Conservation (phyloP, 2,797 vertebrate species). For the Xenopus petersii region DNA sequence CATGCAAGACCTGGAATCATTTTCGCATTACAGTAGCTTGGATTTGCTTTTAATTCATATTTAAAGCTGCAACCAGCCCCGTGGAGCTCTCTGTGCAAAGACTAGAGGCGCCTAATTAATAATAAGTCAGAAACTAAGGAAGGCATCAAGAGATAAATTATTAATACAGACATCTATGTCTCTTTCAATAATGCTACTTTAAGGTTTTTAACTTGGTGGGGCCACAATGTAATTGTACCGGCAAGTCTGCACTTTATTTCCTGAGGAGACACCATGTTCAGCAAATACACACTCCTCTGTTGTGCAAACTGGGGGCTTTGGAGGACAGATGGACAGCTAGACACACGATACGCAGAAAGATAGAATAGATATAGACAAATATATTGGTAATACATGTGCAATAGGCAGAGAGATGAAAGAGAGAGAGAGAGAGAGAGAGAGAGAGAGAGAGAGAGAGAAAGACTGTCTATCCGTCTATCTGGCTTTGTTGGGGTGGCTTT, state of each 20-base stretch:
- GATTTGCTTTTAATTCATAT: constrained; percentile 86
- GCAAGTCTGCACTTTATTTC: constrained; percentile 62
- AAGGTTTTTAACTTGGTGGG: constrained; percentile 70
- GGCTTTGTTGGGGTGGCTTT: too few relatives aligned
- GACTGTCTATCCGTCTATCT: too few relatives aligned
- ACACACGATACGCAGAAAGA: too few relatives aligned
- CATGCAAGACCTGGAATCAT: constrained; percentile 81
- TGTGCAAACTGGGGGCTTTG: too few relatives aligned
- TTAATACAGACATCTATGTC: constrained; percentile 78
- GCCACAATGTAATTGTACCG: constrained; percentile 64
- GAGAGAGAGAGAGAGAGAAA: too few relatives aligned
- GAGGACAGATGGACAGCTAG: too few relatives aligned
- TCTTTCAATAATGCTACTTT: constrained; percentile 77
- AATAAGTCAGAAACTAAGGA: constrained; percentile 82
- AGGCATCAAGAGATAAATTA: constrained; percentile 78
- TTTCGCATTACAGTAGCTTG: constrained; percentile 80
- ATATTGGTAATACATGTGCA: too few relatives aligned
- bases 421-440: too few relatives aligned
- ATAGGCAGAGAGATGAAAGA: too few relatives aligned
- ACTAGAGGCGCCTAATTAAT: constrained; percentile 85
- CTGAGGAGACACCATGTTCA: constrained; percentile 49
- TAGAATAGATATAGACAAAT: too few relatives aligned
- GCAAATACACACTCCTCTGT: too few relatives aligned
- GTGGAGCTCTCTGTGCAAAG: constrained; percentile 73
- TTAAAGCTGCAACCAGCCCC: constrained; percentile 78